Base-by-base conservation (phyloP, 2,113 vertebrate genomes). In the Cathartes aura region DNA sequence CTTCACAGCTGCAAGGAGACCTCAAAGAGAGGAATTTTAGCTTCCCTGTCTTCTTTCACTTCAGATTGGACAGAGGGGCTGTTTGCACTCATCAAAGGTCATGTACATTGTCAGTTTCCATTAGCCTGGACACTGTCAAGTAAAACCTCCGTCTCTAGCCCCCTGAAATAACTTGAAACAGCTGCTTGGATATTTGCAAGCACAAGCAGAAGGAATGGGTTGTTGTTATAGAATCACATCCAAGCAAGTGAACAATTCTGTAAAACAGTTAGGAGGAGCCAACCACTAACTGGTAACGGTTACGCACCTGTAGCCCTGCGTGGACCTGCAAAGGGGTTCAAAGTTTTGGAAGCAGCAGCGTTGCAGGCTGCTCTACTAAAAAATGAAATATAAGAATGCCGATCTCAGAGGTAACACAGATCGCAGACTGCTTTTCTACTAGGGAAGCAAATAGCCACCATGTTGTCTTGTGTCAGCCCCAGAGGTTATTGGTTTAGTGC, bases 111-210 rank as follows among this genome's bases (percentile, higher is more conserved):
- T 82, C 64, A 48, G 43, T 79, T 96, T 74, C 66, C 9, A 42
- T 94, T 87, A 68, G 72, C 50, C 67, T 15, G 4, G 53, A 23
- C 55, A 63, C 8, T 7, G 5, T 40, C 66, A 74, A 87, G 42
- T 84, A 78, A 73, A 91, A 73, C 27, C 47, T 86, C 53, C 36
- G 30, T 82, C 36, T 87, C 56, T 71, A 24, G 8, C 32, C 34
- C 6, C n/a, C 92, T 90, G 82, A 95, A 63, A 80, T 90, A 87
- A 64, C 43, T 87, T 93, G 43, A 73, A 88, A 87, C 87, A 95
- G 70, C 84, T 96, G 91, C 76, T 82, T 87, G 47, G 34, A 32
- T 60, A 50, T 86, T 94, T 95, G 72, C 63, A 93, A 88, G 58
- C 53, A 10, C 43, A 67, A 82, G 64, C 70, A 78, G 70, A 85